These are phyloP conservation scores for Tubulanus polymorphus DNA, from an alignment of 2,888 invertebrate genomes.

Conservation along the genomic window DNA sequence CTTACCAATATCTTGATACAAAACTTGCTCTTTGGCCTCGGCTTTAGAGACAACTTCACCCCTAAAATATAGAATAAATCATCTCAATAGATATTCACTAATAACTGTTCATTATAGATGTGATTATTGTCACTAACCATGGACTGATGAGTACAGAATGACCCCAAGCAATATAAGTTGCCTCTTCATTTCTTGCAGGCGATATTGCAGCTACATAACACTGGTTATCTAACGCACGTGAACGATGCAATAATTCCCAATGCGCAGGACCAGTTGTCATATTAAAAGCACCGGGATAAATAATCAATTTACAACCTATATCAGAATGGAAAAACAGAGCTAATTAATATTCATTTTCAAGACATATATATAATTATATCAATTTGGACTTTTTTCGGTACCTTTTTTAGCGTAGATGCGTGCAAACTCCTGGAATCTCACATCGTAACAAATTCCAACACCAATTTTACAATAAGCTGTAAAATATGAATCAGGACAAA, in stretches of 20 bases:
- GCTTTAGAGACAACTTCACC: constrained; percentile 69
- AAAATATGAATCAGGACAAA: constrained; percentile 8
- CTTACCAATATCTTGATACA: constrained; percentile 74
- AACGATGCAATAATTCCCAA: constrained; percentile 80
- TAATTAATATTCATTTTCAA: background rate
- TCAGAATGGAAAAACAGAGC: constrained; percentile 6
- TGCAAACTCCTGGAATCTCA: constrained; percentile 81
- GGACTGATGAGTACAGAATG: constrained; percentile 81
- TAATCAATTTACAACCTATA: constrained; percentile 74
- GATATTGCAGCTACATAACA: constrained; percentile 79
- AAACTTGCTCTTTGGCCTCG: constrained; percentile 66
- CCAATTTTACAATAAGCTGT: constrained; percentile 69
- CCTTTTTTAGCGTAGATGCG: constrained; percentile 54
- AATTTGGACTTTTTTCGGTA: constrained; percentile 51
- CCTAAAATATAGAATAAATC: constrained; percentile 50
- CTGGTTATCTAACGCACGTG: constrained; percentile 84
- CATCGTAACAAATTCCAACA: constrained; percentile 90
- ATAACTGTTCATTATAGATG: background rate
- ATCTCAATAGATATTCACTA: background rate
- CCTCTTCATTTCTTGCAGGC: constrained; percentile 70
- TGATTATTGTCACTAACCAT: constrained; percentile 55
- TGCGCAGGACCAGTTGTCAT: constrained; percentile 93
- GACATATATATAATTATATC: constrained; percentile 5
- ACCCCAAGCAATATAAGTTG: constrained; percentile 83
- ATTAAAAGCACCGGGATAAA: constrained; percentile 95